phyloP scores from a whole-genome alignment of 2,888 invertebrate genomes.

The Colostygia pectinataria region DNA sequence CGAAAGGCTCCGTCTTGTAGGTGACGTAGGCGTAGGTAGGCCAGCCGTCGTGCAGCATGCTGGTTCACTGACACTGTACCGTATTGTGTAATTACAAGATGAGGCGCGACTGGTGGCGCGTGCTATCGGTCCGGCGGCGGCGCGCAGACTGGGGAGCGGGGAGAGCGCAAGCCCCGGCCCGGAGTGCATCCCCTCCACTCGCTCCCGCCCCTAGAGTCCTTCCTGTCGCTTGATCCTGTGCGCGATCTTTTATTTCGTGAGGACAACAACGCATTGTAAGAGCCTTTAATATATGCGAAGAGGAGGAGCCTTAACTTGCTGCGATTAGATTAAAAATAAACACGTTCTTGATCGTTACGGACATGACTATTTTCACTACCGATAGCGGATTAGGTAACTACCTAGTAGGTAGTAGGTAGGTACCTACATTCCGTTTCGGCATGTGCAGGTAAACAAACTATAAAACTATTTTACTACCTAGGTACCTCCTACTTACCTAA shows the following conservation, averaged over 20 bases:
- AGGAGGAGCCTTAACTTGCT: not conserved
- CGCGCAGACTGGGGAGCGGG: conserved; percentile 40
- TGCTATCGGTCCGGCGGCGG: conserved; percentile 29
- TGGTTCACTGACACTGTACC: conserved; percentile 25
- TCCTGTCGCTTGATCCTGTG: conserved; percentile 4
- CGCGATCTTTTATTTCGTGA: not conserved
- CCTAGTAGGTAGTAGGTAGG: no score
- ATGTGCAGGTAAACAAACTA: no score
- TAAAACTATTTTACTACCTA: no score
- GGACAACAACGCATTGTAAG: not conserved
- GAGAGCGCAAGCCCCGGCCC: conserved; percentile 32
- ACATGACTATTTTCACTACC: not conserved
- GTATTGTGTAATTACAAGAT: not conserved
- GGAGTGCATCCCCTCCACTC: conserved; percentile 13
- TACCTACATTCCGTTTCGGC: no score
- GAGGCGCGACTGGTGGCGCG: conserved; percentile 3
- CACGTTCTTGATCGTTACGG: conserved; percentile 4
- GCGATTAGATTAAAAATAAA: not conserved
- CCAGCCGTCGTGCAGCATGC: conserved; percentile 73
- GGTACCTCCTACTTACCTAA: no score
- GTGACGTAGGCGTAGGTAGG: conserved; percentile 42
- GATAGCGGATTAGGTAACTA: not conserved
- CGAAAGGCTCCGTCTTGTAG: conserved; percentile 56
- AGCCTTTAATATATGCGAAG: not conserved
- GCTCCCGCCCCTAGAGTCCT: conserved; percentile 9